Base-by-base conservation (phyloP, 2,888 invertebrate species). In the Acheta domesticus region DNA sequence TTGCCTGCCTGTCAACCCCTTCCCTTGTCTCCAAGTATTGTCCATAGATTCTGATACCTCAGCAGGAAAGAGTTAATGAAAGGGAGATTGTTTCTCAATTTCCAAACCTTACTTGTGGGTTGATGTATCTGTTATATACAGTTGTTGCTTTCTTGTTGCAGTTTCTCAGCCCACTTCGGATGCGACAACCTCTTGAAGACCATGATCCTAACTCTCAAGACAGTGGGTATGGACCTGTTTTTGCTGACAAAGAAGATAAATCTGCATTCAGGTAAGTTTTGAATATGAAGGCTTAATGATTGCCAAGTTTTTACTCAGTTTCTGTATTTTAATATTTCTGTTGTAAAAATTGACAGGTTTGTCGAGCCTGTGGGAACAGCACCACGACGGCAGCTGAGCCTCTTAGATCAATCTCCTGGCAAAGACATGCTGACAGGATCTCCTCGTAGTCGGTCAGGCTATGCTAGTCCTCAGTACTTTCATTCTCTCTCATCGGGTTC, bases 171-270 rank as follows among this genome's bases (percentile, higher is more conserved):
- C 49, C 48, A 14, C 21, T 16, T 3, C 19, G 62, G 19, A 48
- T 12, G 36, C 36, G 88, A 19, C 86, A 86, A 36, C 88, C 89
- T 2, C 83, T 90, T 79, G 90, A 89, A 83, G 88, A 89, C 83
- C 86, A 87, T 82, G 89, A 90, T 82, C 87, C 88, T 11, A 90
- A 89, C 84, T 91, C 91, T 48, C 89, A 89, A 83, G 91, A 91
- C 85, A 91, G 90, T 80, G 91, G 90, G 12, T 91, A 89, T 83
- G 88, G 88, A 16, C 86, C 87, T 8, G 86, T 86, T 82, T 87
- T 85, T 82, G 83, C 85, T 1, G 86, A 86, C 3, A 84, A 83
- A 23, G 83, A 83, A 4, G 83, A 84, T 48, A 83, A 77, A 84
- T 85, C 78, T 79, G 84, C 81, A 78, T 77, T 81, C 82, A 81